These are phyloP conservation scores for Chloroclystis v-ata DNA, from an alignment of 2,888 invertebrate species.

Conservation along the genomic window DNA sequence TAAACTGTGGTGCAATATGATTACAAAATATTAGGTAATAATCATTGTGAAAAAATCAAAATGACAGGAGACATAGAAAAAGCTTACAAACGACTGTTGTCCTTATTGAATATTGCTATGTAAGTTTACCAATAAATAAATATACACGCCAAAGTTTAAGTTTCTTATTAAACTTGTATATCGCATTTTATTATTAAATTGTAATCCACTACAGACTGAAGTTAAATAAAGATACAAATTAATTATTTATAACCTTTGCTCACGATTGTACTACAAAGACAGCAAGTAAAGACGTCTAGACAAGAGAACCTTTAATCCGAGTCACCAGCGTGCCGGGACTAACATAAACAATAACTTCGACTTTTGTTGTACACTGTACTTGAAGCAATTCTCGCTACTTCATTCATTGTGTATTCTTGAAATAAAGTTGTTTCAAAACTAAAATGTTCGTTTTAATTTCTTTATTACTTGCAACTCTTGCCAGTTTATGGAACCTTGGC, in stretches of 20 bases:
- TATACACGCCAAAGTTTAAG: too few species aligned
- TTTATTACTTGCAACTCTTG: not conserved
- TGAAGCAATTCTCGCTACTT: constrained; percentile 4
- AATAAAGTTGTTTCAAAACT: constrained; percentile 3
- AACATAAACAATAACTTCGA: constrained; percentile 25
- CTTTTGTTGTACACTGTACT: constrained; percentile 14
- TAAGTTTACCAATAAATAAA: too few species aligned
- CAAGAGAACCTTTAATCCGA: constrained; percentile 25
- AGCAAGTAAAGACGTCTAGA: constrained; percentile 24
- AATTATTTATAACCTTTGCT: not conserved
- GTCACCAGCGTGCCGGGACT: constrained; percentile 20
- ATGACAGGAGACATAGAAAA: too few species aligned
- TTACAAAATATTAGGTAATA: too few species aligned
- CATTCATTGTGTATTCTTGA: constrained; percentile 6
- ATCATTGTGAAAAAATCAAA: too few species aligned
- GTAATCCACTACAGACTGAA: too few species aligned
- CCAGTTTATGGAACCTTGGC: not conserved
- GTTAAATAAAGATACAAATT: not conserved
- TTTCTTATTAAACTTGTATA: too few species aligned
- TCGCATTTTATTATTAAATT: too few species aligned
- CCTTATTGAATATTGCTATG: too few species aligned
- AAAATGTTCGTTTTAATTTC: constrained; percentile 1
- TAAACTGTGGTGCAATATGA: too few species aligned
- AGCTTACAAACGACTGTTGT: too few species aligned
- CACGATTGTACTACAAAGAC: constrained; percentile 5